Evolutionary conservation across 2,113 vertebrate genomes (phyloP).

Genomic region (Pantherophis guttatus): DNA sequence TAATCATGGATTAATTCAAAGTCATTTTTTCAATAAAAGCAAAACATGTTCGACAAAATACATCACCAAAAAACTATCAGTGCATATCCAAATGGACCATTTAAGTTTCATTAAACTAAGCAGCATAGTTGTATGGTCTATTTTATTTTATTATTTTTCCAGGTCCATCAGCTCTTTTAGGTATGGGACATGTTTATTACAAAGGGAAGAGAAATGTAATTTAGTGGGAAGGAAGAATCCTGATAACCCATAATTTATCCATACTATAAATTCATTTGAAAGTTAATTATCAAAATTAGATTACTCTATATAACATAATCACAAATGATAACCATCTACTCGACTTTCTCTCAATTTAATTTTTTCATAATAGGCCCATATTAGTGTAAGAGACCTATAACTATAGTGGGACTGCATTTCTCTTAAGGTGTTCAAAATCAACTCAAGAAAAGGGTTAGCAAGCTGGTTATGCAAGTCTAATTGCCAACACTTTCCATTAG

Average conservation of each 20-base stretch:
- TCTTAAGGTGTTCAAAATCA: background rate
- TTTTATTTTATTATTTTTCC: constrained; percentile 31
- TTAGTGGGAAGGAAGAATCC: constrained; percentile 25
- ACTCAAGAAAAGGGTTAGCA: background rate
- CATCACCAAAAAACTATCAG: constrained; percentile 59
- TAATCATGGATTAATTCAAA: constrained; percentile 51
- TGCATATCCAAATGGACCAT: constrained; percentile 47
- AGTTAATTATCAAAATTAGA: constrained; percentile 40
- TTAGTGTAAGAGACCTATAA: background rate
- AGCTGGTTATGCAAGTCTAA: background rate
- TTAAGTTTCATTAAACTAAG: constrained; percentile 56
- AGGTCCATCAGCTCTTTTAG: constrained; percentile 27
- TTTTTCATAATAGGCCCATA: background rate
- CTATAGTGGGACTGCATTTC: background rate
- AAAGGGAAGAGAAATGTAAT: background rate
- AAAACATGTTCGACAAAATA: constrained; percentile 52
- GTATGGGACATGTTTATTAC: constrained; percentile 27
- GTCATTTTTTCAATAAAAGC: constrained; percentile 61
- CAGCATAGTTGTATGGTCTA: constrained; percentile 45
- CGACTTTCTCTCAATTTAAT: background rate
- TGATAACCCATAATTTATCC: constrained; percentile 30
- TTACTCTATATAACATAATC: constrained; percentile 3
- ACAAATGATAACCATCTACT: background rate
- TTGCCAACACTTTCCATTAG: background rate
- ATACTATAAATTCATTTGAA: constrained; percentile 8